Evolutionary conservation across 1,140 invertebrate genomes (phyloP).

Genomic region (Ips nitidus): DNA sequence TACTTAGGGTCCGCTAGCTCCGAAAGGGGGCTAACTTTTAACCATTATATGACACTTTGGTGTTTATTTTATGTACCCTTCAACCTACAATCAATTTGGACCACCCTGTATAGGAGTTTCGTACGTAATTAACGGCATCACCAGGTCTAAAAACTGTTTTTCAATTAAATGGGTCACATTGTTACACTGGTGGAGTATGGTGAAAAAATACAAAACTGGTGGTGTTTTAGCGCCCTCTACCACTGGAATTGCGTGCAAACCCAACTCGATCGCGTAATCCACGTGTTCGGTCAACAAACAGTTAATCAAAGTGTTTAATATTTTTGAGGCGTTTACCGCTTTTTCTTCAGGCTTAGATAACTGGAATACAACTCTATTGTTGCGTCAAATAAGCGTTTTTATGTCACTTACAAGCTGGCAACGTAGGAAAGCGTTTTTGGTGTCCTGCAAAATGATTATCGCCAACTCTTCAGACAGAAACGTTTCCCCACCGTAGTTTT

Average conservation of each 20-base stretch:
- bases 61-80: too few relatives aligned
- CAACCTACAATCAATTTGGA: too few relatives aligned
- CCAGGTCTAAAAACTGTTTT: conserved; percentile 89
- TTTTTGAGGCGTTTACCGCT: conserved; percentile 75
- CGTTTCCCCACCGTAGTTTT: conserved; percentile 96
- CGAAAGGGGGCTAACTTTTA: too few relatives aligned
- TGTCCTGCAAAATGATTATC: conserved; percentile 88
- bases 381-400: conserved; percentile 7
- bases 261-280: conserved; percentile 94
- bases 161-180: conserved; percentile 94
- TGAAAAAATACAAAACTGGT: conserved; percentile 91
- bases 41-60: conserved; percentile 11
- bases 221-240: conserved; percentile 78
- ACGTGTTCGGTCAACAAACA: conserved; percentile 90
- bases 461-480: conserved; percentile 97
- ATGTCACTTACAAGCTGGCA: conserved; percentile 72
- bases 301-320: conserved; percentile 86
- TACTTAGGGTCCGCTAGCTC: too few relatives aligned
- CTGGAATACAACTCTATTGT: conserved; percentile 49
- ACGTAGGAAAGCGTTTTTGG: conserved; percentile 86
- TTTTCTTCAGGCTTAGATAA: conserved; percentile 81
- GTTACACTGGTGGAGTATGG: conserved; percentile 92
- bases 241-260: conserved; percentile 86
- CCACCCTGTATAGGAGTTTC: background rate
- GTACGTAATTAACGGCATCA: conserved; percentile 82